Base-by-base conservation (phyloP, 2,888 invertebrate genomes). In the Drosophila trichaetosa region DNA sequence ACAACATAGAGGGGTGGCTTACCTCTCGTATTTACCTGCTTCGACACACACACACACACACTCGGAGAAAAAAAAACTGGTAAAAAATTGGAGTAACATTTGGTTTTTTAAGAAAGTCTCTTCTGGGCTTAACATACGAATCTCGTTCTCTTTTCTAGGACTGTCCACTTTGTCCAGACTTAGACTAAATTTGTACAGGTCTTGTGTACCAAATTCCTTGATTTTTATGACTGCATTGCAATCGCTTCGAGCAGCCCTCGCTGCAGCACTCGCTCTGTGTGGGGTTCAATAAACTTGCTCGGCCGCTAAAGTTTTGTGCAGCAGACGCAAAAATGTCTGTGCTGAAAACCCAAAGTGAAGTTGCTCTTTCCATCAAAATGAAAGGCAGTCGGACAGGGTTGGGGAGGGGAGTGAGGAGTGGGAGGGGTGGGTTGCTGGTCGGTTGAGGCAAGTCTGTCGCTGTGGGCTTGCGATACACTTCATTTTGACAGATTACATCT, bases 401-500 rank as follows among this genome's bases (percentile, higher is more conserved):
- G 46, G 0, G 18, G 18, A 18, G 0, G 2, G 57, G 0, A 2
- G 21, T 18, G 40, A 1, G n/a, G 8, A 21, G 0, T 1, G 10
- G 21, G 51, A 8, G 49, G 13, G n/a, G 13, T 4, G 16, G 40
- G 0, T 24, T 18, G 24, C 11, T 54, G 36, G 24, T 36, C 54
- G 33, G 52, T 31, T 52, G 29, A 52, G 27, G 13, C 52, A 52
- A n/a, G 67, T 21, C 67, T 64, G 69, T 60, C 72, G 79, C 80
- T 81, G 72, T 65, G 60, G 81, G 78, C 78, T 69, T 65, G 81
- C 79, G 90, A 88, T 85, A 82, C 89, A 88, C 89, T 90, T 91
- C 87, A 91, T 91, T 91, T 91, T 91, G 92, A 91, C 90, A 92
- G 92, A 91, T 91, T 91, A 91, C 91, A 91, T 91, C 92, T 91